Conservation (phyloP, 2,113 vertebrate genomes). For the Cairina moschata region DNA sequence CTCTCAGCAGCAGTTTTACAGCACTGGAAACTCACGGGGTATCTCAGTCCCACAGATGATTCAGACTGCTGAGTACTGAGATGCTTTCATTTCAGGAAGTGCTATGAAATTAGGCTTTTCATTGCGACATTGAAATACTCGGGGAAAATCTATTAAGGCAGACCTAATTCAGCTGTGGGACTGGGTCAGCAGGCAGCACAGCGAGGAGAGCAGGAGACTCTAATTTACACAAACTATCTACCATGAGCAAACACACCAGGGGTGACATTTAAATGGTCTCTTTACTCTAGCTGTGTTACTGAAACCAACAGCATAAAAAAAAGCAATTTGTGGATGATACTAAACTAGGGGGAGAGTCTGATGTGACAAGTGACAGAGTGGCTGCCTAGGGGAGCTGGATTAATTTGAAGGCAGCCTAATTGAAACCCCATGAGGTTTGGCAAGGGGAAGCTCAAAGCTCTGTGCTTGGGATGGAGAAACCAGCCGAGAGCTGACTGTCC, state of each 20-base stretch:
- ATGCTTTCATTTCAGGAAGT: neutral
- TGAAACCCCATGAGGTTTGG: neutral
- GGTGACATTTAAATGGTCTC: constrained; percentile 22
- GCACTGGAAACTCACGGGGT: neutral
- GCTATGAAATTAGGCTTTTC: neutral
- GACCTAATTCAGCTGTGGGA: constrained; percentile 27
- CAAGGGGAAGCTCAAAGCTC: neutral
- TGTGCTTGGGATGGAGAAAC: neutral
- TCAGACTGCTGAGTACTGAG: neutral
- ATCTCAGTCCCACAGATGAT: neutral
- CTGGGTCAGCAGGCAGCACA: constrained; percentile 33
- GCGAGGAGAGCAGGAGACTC: neutral
- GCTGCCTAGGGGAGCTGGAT: neutral
- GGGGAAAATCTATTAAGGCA: constrained; percentile 18
- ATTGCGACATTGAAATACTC: neutral
- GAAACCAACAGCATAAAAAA: neutral
- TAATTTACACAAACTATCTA: constrained; percentile 30
- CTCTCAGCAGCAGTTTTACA: neutral
- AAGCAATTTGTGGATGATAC: constrained; percentile 26
- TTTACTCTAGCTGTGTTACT: neutral
- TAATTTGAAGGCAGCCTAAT: neutral
- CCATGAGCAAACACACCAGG: neutral
- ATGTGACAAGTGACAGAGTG: neutral
- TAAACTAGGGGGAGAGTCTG: neutral
- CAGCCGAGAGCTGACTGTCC: neutral